Percentiles rank a stretch among this genome's conserved stretches.
phyloP scores from a whole-genome alignment of 2,113 vertebrate species.

The Recurvirostra avosetta region DNA sequence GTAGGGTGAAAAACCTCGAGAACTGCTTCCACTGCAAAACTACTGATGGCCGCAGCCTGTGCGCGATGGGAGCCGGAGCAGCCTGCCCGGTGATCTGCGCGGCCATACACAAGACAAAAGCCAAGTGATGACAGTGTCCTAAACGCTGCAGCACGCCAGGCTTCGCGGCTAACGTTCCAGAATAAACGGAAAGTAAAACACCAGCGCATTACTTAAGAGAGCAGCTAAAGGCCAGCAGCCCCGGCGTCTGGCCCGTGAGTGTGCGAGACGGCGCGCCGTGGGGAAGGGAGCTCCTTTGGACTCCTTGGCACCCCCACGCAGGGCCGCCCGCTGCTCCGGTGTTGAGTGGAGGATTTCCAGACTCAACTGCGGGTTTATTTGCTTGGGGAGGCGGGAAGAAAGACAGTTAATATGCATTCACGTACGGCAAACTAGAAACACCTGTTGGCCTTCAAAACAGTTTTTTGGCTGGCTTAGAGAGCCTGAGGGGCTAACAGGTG shows the following conservation, averaged over 20 bases:
- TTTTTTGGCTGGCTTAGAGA: not conserved
- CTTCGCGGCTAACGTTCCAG: not conserved
- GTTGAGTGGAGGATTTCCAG: not conserved
- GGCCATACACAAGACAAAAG: fast-evolving
- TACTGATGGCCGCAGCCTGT: fast-evolving
- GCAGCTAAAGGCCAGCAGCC: not conserved
- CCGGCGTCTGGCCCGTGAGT: fast-evolving
- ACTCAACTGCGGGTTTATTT: not conserved
- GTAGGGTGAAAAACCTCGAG: not conserved
- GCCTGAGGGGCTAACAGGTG: not conserved
- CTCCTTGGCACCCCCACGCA: not conserved
- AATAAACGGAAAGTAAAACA: not conserved
- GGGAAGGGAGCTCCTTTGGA: not conserved
- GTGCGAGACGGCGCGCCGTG: fast-evolving
- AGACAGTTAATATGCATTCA: not conserved
- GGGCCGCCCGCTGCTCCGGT: not conserved
- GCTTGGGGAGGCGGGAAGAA: not conserved
- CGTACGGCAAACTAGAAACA: not conserved
- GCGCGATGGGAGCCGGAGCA: fast-evolving
- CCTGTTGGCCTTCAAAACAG: not conserved
- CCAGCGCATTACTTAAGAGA: not conserved
- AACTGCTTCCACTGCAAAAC: not conserved
- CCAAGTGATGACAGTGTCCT: fast-evolving
- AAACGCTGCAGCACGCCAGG: not conserved
- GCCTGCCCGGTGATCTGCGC: fast-evolving